Conservation (phyloP, 1,140 invertebrate species). For the Eriosoma lanigerum region DNA sequence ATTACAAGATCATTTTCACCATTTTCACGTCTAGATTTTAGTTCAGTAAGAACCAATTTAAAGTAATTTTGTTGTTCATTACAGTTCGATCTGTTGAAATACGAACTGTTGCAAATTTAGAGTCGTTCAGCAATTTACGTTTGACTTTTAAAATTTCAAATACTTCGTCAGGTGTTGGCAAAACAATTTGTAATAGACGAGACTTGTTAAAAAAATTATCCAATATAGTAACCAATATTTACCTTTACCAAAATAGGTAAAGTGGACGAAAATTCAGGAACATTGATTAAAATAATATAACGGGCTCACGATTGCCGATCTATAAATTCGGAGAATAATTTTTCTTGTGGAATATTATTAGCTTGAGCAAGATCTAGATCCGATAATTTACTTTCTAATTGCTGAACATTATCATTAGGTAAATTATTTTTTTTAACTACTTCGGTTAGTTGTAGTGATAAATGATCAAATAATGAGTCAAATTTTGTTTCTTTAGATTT, state of each 20-base stretch:
- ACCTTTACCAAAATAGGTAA: not conserved
- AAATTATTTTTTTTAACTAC: conserved; percentile 3
- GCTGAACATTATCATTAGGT: too few relatives aligned
- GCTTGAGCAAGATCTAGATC: not conserved
- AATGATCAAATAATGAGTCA: too few relatives aligned
- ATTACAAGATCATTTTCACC: not conserved
- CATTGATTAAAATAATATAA: conserved; percentile 23
- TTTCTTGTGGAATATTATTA: conserved; percentile 2
- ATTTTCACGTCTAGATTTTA: conserved; percentile 12
- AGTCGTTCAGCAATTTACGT: conserved; percentile 6
- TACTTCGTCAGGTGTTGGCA: not conserved
- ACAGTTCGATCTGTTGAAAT: conserved; percentile 18
- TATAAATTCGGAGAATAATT: not conserved
- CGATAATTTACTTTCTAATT: not conserved
- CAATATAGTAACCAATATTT: not conserved
- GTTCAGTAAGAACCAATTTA: conserved; percentile 1
- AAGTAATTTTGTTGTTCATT: conserved; percentile 23
- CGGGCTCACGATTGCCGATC: not conserved
- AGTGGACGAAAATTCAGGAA: conserved; percentile 3
- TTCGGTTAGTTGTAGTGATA: not conserved
- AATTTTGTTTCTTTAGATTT: too few relatives aligned
- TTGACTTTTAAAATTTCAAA: conserved; percentile 18
- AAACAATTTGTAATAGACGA: conserved; percentile 4
- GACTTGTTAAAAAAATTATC: not conserved
- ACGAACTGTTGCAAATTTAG: conserved; percentile 8